A percentile compares a stretch with the other conserved stretches of the same genome.
Evolutionary conservation across 2,797 vertebrate species (phyloP).

Genomic region (Onychomys leucogaster): DNA sequence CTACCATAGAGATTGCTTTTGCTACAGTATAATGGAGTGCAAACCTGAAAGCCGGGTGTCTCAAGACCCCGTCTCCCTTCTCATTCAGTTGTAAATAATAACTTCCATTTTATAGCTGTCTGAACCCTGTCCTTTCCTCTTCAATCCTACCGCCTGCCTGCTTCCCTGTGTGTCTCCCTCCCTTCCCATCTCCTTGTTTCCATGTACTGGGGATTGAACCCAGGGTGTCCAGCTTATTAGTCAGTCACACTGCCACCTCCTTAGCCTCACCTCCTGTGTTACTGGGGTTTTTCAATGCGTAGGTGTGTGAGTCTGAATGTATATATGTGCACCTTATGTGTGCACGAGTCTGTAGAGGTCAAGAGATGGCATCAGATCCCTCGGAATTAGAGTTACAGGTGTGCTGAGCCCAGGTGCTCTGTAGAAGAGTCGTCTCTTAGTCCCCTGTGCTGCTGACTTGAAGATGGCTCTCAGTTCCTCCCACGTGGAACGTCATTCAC

Average conservation of each 20-base stretch:
- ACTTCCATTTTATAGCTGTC: background rate
- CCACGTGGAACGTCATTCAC: background rate
- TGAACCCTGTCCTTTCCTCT: background rate
- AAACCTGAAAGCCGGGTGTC: background rate
- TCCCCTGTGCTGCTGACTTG: background rate
- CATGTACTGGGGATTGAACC: background rate
- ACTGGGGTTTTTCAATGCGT: background rate
- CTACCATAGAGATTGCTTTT: background rate
- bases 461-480: background rate
- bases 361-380: too few species aligned
- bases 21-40: background rate
- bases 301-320: background rate
- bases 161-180: background rate
- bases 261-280: background rate
- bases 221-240: background rate
- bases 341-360: background rate
- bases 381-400: background rate
- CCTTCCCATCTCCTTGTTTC: background rate
- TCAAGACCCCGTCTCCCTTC: background rate
- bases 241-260: background rate
- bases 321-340: background rate
- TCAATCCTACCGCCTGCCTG: background rate
- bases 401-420: background rate
- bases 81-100: background rate
- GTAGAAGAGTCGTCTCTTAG: background rate